Percentiles rank a stretch among this genome's conserved stretches.
These are phyloP conservation scores for Caenorhabditis doughertyi DNA, from an alignment of 2,888 invertebrate species.

Conservation along the genomic window DNA sequence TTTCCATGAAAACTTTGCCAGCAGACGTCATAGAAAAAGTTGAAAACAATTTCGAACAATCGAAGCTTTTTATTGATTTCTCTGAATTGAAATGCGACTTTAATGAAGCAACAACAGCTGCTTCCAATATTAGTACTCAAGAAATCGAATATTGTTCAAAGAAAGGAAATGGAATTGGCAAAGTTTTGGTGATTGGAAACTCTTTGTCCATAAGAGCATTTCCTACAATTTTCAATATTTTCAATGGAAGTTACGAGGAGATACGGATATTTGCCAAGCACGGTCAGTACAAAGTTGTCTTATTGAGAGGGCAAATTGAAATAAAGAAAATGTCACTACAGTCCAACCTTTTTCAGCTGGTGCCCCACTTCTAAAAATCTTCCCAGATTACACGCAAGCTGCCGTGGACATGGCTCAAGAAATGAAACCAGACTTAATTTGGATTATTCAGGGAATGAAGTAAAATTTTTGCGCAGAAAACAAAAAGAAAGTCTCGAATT, in stretches of 20 bases:
- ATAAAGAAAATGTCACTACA: too few species aligned
- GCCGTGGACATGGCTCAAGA: constrained; percentile 21
- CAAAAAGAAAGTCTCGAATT: too few species aligned
- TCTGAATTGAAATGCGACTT: constrained; percentile 18
- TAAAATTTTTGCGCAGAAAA: not conserved
- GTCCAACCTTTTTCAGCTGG: too few species aligned
- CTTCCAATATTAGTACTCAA: not conserved
- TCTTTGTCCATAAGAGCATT: constrained; percentile 51
- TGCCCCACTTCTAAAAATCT: constrained; percentile 40
- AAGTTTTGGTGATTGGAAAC: constrained; percentile 52
- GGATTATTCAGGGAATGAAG: constrained; percentile 45
- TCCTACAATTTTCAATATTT: constrained; percentile 34
- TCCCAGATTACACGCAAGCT: constrained; percentile 22
- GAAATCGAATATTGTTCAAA: constrained; percentile 43
- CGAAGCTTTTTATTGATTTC: not conserved
- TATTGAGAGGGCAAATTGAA: too few species aligned
- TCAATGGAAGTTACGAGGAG: constrained; percentile 44
- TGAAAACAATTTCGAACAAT: constrained; percentile 8
- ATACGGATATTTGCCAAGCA: constrained; percentile 37
- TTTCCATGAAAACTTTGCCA: constrained; percentile 22
- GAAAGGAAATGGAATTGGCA: constrained; percentile 50
- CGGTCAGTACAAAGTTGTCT: too few species aligned
- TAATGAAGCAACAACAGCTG: constrained; percentile 33
- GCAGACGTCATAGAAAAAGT: not conserved
- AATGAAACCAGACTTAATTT: constrained; percentile 48